Conservation (phyloP, 2,797 vertebrate genomes). For the Hozukius guyotensis region DNA sequence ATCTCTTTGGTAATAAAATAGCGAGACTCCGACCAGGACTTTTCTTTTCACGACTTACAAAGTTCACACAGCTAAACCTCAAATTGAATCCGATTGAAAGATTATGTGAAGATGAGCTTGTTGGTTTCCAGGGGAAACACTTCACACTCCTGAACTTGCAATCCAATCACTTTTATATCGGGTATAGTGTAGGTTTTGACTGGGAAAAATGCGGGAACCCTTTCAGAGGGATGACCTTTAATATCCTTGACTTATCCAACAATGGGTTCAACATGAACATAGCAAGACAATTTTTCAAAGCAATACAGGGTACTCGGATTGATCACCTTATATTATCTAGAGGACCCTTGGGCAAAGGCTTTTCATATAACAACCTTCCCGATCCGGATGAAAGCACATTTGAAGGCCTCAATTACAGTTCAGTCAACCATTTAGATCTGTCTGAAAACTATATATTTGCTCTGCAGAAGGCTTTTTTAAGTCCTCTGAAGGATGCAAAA, state of each 20-base stretch:
- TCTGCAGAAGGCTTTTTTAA: slow-evolving; percentile 79
- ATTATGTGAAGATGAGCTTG: slow-evolving; percentile 86
- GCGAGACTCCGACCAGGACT: slow-evolving; percentile 77
- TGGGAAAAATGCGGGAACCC: slow-evolving; percentile 87
- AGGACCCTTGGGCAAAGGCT: slow-evolving; percentile 76
- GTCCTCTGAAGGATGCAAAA: slow-evolving; percentile 62
- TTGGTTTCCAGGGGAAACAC: slow-evolving; percentile 83
- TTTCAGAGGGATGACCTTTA: slow-evolving; percentile 82
- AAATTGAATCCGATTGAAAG: slow-evolving; percentile 76
- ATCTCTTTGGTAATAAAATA: slow-evolving; percentile 82
- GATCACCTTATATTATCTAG: slow-evolving; percentile 62
- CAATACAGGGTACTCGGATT: slow-evolving; percentile 82
- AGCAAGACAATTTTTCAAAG: slow-evolving; percentile 67
- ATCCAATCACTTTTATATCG: slow-evolving; percentile 43
- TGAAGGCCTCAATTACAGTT: slow-evolving; percentile 79
- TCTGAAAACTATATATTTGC: slow-evolving; percentile 78
- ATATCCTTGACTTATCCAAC: slow-evolving; percentile 71
- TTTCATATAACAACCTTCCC: slow-evolving; percentile 78
- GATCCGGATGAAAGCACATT: slow-evolving; percentile 86
- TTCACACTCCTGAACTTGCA: slow-evolving; percentile 79
- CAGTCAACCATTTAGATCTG: slow-evolving; percentile 76
- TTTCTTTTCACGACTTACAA: slow-evolving; percentile 83
- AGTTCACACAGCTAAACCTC: slow-evolving; percentile 79
- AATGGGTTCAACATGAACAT: slow-evolving; percentile 67
- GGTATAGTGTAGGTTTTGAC: background rate